These are phyloP conservation scores for Vimba vimba DNA, from an alignment of 2,113 vertebrate genomes.

Conservation along the genomic window DNA sequence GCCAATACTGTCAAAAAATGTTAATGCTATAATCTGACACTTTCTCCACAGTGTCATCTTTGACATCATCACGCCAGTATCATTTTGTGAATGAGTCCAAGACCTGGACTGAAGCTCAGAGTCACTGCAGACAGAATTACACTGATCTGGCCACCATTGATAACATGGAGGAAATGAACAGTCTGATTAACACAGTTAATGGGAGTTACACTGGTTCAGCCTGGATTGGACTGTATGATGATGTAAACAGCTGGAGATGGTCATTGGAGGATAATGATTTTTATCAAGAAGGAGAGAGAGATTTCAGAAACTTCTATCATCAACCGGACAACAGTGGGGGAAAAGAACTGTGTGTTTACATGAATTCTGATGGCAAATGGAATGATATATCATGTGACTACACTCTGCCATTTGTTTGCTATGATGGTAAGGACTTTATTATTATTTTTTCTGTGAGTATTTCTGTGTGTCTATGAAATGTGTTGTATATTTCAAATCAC, in stretches of 20 bases:
- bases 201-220: slow-evolving; percentile 4
- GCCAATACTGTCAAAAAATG: too few species aligned
- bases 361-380: not conserved
- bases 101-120: too few species aligned
- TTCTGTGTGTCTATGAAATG: not conserved
- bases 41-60: too few species aligned
- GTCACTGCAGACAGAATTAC: too few species aligned
- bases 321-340: slow-evolving; percentile 24
- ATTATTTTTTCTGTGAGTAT: not conserved
- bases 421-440: too few species aligned
- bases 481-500: not conserved
- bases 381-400: not conserved
- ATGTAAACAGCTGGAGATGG: slow-evolving; percentile 37
- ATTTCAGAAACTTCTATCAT: slow-evolving; percentile 33
- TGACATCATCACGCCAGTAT: too few species aligned
- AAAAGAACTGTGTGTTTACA: not conserved
- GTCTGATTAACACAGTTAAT: too few species aligned
- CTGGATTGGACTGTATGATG: slow-evolving; percentile 40
- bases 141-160: too few species aligned
- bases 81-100: too few species aligned
- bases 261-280: slow-evolving; percentile 40
- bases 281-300: slow-evolving; percentile 35
- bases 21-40: too few species aligned
- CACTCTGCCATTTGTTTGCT: too few species aligned
- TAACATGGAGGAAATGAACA: too few species aligned